A percentile compares a stretch with the other conserved stretches of the same genome.
phyloP scores from a whole-genome alignment of 2,113 vertebrate species.

The Nymphicus hollandicus region DNA sequence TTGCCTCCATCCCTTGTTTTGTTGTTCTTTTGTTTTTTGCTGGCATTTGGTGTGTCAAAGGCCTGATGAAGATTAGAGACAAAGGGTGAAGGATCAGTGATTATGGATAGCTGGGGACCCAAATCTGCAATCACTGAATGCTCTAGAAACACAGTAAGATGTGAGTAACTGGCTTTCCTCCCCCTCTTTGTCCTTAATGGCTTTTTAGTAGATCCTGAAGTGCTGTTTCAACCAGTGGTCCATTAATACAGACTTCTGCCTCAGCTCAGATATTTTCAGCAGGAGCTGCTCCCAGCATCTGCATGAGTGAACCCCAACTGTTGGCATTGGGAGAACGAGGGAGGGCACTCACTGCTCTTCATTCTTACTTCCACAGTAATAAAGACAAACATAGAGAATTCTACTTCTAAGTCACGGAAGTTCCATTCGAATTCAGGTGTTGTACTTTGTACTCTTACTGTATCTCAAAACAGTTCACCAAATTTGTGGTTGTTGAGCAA shows the following conservation, averaged over 20 bases:
- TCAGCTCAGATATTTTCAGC: fast-evolving
- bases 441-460: fast-evolving
- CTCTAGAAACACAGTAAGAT: not conserved
- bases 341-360: not conserved
- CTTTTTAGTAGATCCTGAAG: not conserved
- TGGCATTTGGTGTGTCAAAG: not conserved
- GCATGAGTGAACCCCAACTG: fast-evolving
- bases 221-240: not conserved
- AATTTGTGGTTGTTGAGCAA: not conserved
- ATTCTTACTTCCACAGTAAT: fast-evolving
- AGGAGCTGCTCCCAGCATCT: not conserved
- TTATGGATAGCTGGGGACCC: not conserved
- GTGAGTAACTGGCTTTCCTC: not conserved
- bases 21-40: not conserved
- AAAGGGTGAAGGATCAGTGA: not conserved
- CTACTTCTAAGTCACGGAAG: not conserved
- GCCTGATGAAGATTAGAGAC: not conserved
- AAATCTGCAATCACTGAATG: not conserved
- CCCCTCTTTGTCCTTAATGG: not conserved
- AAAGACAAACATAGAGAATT: not conserved
- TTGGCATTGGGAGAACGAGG: not conserved
- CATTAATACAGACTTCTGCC: fast-evolving
- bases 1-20: not conserved
- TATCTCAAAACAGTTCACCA: not conserved
- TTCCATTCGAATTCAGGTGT: no score